Evolutionary conservation across 2,797 vertebrate species (phyloP).

Genomic region (Craterocephalus amniculus): DNA sequence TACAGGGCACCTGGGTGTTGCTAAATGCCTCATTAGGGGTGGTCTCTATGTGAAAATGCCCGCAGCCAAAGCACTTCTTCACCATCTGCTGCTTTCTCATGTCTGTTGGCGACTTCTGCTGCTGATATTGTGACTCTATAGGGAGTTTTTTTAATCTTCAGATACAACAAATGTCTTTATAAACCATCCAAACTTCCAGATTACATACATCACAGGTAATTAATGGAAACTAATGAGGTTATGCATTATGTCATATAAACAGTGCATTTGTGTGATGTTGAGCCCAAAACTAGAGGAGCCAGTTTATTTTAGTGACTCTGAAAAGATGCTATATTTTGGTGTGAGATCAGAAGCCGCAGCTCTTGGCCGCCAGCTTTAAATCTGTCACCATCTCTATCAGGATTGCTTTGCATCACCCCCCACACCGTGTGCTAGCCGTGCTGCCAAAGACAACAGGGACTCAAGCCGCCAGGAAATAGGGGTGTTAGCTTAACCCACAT

Average conservation of each 20-base stretch:
- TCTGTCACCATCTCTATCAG: constrained; percentile 67
- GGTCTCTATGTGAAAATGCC: constrained; percentile 68
- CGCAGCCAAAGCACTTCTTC: constrained; percentile 47
- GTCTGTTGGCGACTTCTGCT: constrained; percentile 26
- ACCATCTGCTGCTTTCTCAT: constrained; percentile 61
- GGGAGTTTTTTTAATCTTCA: constrained; percentile 15
- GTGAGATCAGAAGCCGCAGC: constrained; percentile 38
- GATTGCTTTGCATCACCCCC: constrained; percentile 69
- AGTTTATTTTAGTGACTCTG: constrained; percentile 17
- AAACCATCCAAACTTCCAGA: not conserved
- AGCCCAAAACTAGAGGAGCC: constrained; percentile 7
- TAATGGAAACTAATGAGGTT: not conserved
- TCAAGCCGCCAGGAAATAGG: constrained; percentile 67
- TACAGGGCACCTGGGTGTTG: constrained; percentile 69
- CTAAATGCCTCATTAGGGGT: constrained; percentile 77
- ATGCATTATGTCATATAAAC: not conserved
- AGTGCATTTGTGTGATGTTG: constrained; percentile 23
- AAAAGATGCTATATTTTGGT: constrained; percentile 22
- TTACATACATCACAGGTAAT: constrained; percentile 12
- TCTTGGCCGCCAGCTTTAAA: constrained; percentile 49
- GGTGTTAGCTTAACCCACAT: constrained; percentile 75
- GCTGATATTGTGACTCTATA: constrained; percentile 5
- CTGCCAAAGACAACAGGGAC: constrained; percentile 76
- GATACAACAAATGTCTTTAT: not conserved
- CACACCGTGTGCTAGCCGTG: constrained; percentile 46